A percentile compares a stretch with the other conserved stretches of the same genome.
Evolutionary conservation across 2,888 invertebrate genomes (phyloP).

Genomic region (Harpalus rufipes): DNA sequence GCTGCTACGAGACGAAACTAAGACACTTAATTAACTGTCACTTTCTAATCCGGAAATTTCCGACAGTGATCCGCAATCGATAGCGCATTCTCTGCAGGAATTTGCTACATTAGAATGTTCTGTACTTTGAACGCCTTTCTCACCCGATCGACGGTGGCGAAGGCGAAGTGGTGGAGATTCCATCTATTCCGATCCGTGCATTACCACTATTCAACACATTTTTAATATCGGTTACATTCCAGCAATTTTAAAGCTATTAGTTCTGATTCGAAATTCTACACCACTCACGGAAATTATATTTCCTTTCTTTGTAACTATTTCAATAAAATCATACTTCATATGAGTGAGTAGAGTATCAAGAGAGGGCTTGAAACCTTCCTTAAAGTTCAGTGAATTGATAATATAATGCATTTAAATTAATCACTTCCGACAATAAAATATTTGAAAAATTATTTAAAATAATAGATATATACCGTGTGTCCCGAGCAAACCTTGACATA

Average conservation of each 20-base stretch:
- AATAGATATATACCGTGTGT: too few species aligned
- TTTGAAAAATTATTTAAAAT: too few species aligned
- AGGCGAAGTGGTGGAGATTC: neutral
- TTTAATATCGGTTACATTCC: neutral
- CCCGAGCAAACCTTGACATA: too few species aligned
- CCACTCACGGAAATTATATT: neutral
- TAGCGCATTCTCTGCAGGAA: conserved; percentile 30
- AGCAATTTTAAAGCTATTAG: neutral
- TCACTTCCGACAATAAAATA: too few species aligned
- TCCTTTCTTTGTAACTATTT: neutral
- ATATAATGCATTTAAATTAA: too few species aligned
- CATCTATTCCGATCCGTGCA: neutral
- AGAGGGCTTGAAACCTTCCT: too few species aligned
- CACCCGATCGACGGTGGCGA: neutral
- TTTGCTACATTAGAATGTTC: neutral
- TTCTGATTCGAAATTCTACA: neutral
- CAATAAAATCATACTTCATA: neutral
- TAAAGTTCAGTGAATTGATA: too few species aligned
- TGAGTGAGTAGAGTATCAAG: too few species aligned
- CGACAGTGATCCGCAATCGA: conserved; percentile 54
- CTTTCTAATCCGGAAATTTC: conserved; percentile 57
- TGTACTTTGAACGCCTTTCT: neutral
- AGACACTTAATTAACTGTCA: conserved; percentile 58
- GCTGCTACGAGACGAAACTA: conserved; percentile 51
- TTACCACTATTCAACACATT: neutral